phyloP scores from a whole-genome alignment of 2,113 vertebrate genomes.

The Gobius niger region DNA sequence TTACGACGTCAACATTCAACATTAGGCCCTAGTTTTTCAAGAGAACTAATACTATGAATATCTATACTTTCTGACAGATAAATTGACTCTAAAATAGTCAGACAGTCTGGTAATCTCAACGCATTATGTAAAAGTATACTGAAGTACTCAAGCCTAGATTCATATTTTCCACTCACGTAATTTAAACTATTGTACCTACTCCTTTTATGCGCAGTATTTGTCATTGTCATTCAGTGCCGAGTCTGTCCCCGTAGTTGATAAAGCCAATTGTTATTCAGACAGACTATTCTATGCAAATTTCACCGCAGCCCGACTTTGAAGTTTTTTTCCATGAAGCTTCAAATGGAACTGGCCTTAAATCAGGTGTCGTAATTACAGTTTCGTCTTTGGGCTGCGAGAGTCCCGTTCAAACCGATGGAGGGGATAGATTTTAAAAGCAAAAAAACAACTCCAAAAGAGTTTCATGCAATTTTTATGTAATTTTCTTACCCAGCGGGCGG shows the following conservation, averaged over 20 bases:
- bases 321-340: slow-evolving; percentile 15
- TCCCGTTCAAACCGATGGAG: slow-evolving; percentile 48
- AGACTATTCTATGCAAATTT: slow-evolving; percentile 41
- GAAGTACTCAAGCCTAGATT: no score
- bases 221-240: slow-evolving; percentile 41
- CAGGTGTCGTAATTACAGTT: slow-evolving; percentile 29
- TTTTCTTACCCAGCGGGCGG: no score
- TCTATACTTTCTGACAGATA: no score
- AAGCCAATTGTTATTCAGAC: slow-evolving; percentile 55
- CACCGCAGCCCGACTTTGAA: slow-evolving; percentile 41
- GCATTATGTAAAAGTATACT: no score
- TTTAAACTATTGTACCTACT: not conserved
- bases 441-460: not conserved
- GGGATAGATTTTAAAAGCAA: not conserved
- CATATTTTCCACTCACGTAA: not conserved
- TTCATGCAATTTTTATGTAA: no score
- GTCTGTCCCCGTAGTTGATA: slow-evolving; percentile 33
- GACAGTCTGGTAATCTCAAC: no score
- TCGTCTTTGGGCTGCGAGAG: slow-evolving; percentile 22
- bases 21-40: no score
- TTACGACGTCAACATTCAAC: no score
- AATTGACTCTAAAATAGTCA: no score
- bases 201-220: not conserved
- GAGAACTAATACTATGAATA: no score
- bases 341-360: slow-evolving; percentile 51